Evolutionary conservation across 2,113 vertebrate species (phyloP).

Genomic region (Athene noctua): DNA sequence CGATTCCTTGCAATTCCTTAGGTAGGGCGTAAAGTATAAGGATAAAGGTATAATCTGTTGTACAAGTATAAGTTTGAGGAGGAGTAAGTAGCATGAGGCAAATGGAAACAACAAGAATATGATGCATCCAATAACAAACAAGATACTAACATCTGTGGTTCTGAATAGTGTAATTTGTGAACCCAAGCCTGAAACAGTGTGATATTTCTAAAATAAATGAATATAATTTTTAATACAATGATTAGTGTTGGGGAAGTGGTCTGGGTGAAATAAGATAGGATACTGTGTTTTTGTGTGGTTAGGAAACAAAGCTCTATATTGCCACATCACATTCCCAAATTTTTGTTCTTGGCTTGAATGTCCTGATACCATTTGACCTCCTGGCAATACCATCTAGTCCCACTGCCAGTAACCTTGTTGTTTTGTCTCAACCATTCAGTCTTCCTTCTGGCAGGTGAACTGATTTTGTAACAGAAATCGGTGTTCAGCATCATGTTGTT

Average conservation of each 20-base stretch:
- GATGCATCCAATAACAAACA: neutral
- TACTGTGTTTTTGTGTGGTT: neutral
- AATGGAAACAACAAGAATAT: neutral
- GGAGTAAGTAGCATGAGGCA: neutral
- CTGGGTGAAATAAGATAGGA: constrained; percentile 6
- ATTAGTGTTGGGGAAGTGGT: neutral
- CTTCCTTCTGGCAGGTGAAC: neutral
- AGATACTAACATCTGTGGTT: neutral
- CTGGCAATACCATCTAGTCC: constrained; percentile 3
- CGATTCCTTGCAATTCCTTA: neutral
- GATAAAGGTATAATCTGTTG: neutral
- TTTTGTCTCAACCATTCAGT: neutral
- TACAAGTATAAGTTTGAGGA: neutral
- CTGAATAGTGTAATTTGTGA: neutral
- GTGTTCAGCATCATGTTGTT: neutral
- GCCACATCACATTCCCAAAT: neutral
- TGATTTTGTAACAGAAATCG: neutral
- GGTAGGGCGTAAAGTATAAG: neutral
- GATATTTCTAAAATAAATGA: constrained; percentile 7
- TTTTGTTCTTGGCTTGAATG: constrained; percentile 35
- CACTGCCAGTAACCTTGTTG: neutral
- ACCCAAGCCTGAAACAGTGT: neutral
- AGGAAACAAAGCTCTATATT: neutral
- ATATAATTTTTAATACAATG: neutral
- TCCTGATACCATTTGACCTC: constrained; percentile 27